A percentile compares a stretch with the other conserved stretches of the same genome.
Evolutionary conservation across 2,113 vertebrate genomes (phyloP).

Genomic region (Podarcis muralis): DNA sequence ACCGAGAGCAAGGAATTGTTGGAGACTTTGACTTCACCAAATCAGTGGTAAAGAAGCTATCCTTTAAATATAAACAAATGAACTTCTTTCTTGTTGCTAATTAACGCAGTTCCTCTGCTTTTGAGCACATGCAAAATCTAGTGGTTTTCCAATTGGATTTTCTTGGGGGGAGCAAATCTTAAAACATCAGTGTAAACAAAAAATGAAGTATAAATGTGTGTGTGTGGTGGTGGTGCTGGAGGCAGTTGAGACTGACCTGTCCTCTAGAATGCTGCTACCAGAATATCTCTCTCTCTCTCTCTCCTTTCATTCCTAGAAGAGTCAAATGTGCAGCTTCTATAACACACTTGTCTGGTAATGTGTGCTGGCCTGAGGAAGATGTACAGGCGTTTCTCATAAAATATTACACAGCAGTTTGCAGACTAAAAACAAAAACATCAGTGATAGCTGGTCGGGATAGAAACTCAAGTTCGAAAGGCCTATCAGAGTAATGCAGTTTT

Average conservation of each 20-base stretch:
- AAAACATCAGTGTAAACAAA: not conserved
- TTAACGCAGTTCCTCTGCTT: not conserved
- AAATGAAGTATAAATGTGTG: no score
- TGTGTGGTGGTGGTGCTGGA: not conserved
- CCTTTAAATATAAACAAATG: not conserved
- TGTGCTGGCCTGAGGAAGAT: not conserved
- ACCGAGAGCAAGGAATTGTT: constrained; percentile 79
- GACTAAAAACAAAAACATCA: no score
- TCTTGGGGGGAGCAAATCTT: not conserved
- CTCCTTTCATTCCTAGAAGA: not conserved
- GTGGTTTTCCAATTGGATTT: not conserved
- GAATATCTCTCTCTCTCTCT: not conserved
- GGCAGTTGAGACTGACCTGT: not conserved
- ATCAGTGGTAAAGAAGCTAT: constrained; percentile 70
- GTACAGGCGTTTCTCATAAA: not conserved
- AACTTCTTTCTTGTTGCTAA: not conserved
- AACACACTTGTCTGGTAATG: not conserved
- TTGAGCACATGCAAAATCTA: not conserved
- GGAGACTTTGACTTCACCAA: constrained; percentile 86
- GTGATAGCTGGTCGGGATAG: no score
- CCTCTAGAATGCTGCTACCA: not conserved
- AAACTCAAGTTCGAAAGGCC: no score
- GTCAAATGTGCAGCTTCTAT: not conserved
- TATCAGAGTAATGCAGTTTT: no score
- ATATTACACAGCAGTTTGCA: no score